These are phyloP conservation scores for Rhagophthalmus giganteus DNA, from an alignment of 2,888 invertebrate genomes.

Conservation along the genomic window DNA sequence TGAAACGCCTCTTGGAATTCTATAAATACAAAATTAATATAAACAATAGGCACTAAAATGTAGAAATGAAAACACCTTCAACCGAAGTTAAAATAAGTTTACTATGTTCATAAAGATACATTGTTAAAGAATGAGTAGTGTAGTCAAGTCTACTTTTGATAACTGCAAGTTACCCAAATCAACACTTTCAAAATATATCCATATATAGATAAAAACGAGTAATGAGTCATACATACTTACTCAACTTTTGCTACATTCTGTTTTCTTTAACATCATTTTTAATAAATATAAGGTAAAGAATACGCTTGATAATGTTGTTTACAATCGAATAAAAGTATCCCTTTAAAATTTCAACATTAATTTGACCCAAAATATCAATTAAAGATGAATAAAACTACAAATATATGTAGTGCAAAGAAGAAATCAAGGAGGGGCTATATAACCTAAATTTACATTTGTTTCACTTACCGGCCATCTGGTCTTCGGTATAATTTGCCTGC, in stretches of 20 bases:
- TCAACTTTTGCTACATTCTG: slow-evolving; percentile 4
- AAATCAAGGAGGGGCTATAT: slow-evolving; percentile 52
- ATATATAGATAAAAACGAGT: slow-evolving; percentile 63
- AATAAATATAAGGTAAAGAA: too few species aligned
- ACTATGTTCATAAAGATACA: slow-evolving; percentile 77
- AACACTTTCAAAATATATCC: slow-evolving; percentile 63
- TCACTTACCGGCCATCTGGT: slow-evolving; percentile 88
- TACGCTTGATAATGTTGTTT: too few species aligned
- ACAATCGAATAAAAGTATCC: too few species aligned
- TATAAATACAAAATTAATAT: too few species aligned
- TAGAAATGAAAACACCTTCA: slow-evolving; percentile 73
- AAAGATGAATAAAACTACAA: slow-evolving; percentile 44
- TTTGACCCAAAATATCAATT: slow-evolving; percentile 2
- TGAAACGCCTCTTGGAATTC: slow-evolving; percentile 97
- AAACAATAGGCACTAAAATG: too few species aligned
- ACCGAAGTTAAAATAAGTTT: slow-evolving; percentile 75
- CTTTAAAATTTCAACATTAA: too few species aligned
- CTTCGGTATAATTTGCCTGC: slow-evolving; percentile 86
- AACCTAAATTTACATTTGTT: slow-evolving; percentile 53
- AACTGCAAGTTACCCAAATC: too few species aligned
- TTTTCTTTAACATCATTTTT: background rate
- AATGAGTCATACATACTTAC: slow-evolving; percentile 51
- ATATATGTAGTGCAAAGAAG: slow-evolving; percentile 39
- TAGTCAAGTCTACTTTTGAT: background rate
- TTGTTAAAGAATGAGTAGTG: slow-evolving; percentile 38